Percentiles rank a stretch among this genome's conserved stretches.
phyloP scores from a whole-genome alignment of 2,888 invertebrate species.

The Drosophila greeni region DNA sequence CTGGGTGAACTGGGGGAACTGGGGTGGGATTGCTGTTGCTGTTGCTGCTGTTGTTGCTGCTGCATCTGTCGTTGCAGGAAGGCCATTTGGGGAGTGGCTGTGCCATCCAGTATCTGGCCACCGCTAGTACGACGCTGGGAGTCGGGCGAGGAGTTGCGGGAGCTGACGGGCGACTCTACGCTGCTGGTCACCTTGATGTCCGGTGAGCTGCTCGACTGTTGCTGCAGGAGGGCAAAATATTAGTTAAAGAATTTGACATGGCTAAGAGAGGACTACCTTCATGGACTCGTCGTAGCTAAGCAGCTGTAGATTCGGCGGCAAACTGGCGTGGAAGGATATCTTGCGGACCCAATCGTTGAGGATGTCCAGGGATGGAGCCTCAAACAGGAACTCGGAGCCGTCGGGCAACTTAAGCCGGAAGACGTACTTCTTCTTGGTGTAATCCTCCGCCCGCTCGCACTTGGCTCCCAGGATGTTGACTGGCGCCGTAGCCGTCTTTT shows the following conservation, averaged over 20 bases:
- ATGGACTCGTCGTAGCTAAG: constrained; percentile 88
- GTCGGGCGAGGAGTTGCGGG: constrained; percentile 81
- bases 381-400: constrained; percentile 95
- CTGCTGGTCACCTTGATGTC: constrained; percentile 77
- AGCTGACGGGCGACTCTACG: constrained; percentile 81
- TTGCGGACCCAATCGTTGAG: constrained; percentile 95
- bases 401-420: constrained; percentile 93
- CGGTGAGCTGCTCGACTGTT: constrained; percentile 79
- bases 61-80: constrained; percentile 80
- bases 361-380: constrained; percentile 85
- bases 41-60: constrained; percentile 77
- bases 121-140: constrained; percentile 78
- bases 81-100: constrained; percentile 80
- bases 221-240: constrained; percentile 54
- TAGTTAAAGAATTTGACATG: background rate
- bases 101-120: constrained; percentile 74
- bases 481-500: constrained; percentile 92
- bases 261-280: constrained; percentile 78
- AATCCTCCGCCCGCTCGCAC: constrained; percentile 93
- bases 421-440: constrained; percentile 96
- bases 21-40: constrained; percentile 69
- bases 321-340: constrained; percentile 93
- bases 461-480: constrained; percentile 88
- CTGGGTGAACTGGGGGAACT: constrained; percentile 74
- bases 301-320: constrained; percentile 93